Evolutionary conservation across 1,140 invertebrate genomes (phyloP), one percentile per base, ranked within the genome.

Genomic region (Oedothorax gibbosus): DNA sequence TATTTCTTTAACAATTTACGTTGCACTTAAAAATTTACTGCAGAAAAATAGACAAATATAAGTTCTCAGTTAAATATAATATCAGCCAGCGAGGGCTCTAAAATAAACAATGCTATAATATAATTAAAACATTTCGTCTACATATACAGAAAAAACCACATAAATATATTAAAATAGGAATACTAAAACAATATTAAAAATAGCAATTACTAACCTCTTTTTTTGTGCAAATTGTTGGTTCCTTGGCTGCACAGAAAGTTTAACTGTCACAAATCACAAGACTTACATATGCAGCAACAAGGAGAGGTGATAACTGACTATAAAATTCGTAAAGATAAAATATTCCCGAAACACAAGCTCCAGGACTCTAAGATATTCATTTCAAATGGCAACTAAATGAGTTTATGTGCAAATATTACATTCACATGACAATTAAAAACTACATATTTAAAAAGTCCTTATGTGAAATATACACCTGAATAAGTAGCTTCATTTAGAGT

Each of bases 111-210:
- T 84, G 21, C 82, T 83, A 75, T 77, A 35, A 35, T 35, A 35
- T 35, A 85, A 77, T 85, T 68, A 77, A 76, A 84, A 85, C 49
- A 66, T 85, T 76, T 18, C 20, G 69, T 35, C 81, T 77, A 85
- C 72, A 85, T 85, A 85, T 77, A 85, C 65, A 71, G 51, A 84
- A 83, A 84, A 83, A 72, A 60, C 35, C 73, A 78, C 56, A 71
- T 71, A 85, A 71, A 82, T 82, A 85, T 62, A 77, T 71, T 77
- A 85, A 85, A 85, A 85, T 78, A 78, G 75, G 75, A 85, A 78
- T 66, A 85, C 72, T 78, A 85, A 77, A 86, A 80, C 68, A 78
- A 86, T 80, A 79, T 85, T 80, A 80, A 86, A 85, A 86, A 86
- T 80, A 86, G 71, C 77, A 66, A 79, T 79, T 73, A 78, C 66